Percentiles rank a stretch among this genome's conserved stretches.
phyloP scores from a whole-genome alignment of 2,113 vertebrate genomes.

The Ailurus styani region DNA sequence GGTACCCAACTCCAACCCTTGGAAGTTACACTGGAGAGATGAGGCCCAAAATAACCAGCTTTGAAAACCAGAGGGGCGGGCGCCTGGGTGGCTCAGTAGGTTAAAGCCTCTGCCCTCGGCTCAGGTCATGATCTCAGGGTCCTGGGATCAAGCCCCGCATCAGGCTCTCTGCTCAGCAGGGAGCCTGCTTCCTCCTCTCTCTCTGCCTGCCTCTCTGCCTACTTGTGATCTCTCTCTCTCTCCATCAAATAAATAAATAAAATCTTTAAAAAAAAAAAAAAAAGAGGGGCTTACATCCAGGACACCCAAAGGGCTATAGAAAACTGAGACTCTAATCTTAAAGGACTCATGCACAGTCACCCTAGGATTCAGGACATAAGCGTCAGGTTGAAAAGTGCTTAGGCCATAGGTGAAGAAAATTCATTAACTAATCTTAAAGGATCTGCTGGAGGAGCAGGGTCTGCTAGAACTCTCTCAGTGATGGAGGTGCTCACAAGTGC shows the following conservation, averaged over 20 bases:
- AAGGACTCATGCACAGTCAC: neutral
- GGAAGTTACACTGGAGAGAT: neutral
- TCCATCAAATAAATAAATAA: too few species aligned
- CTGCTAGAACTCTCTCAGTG: neutral
- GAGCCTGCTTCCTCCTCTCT: too few species aligned
- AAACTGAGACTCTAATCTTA: neutral
- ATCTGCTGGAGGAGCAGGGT: neutral
- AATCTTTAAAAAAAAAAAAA: too few species aligned
- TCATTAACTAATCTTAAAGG: neutral
- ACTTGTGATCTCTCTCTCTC: too few species aligned
- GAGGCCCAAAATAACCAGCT: neutral
- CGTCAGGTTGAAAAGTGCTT: neutral
- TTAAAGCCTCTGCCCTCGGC: too few species aligned
- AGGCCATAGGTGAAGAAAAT: neutral
- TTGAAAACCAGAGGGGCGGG: neutral
- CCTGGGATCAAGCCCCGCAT: too few species aligned
- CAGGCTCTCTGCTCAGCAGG: too few species aligned
- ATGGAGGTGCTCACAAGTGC: neutral
- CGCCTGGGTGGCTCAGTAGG: too few species aligned
- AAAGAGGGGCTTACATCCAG: neutral
- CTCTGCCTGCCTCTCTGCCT: too few species aligned
- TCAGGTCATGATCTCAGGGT: too few species aligned
- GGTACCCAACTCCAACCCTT: neutral
- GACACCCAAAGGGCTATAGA: neutral
- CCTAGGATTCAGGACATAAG: neutral